Percentiles rank a stretch among this genome's conserved stretches.
phyloP scores from a whole-genome alignment of 2,113 vertebrate species.

The Cebus imitator region DNA sequence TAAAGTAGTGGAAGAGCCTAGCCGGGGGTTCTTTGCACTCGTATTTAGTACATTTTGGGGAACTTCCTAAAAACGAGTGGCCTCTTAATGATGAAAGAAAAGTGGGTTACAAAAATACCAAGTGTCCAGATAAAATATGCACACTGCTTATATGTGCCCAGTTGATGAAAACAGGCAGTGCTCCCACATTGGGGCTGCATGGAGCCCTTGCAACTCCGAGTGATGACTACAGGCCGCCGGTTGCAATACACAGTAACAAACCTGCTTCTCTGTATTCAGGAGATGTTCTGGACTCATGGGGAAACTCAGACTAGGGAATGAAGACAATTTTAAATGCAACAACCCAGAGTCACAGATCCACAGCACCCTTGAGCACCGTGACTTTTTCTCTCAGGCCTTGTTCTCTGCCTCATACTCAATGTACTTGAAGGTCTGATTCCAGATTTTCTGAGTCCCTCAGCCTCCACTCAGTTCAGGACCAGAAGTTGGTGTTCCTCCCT shows the following conservation, averaged over 20 bases:
- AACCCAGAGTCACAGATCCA: no score
- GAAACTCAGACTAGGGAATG: no score
- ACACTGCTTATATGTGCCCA: no score
- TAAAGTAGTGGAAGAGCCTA: no score
- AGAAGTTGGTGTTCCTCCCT: neutral
- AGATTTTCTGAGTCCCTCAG: fast-evolving
- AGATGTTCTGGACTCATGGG: no score
- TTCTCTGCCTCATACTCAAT: neutral
- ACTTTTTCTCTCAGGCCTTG: neutral
- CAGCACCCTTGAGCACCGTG: neutral
- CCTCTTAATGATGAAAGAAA: neutral
- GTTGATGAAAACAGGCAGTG: no score
- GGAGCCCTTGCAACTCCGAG: no score
- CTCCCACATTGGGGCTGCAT: no score
- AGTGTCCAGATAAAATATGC: neutral
- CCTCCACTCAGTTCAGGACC: no score
- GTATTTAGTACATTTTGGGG: no score
- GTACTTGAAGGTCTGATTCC: neutral
- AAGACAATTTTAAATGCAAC: no score
- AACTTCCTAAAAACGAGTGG: neutral
- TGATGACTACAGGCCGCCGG: neutral
- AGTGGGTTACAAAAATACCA: neutral
- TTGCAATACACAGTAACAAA: neutral
- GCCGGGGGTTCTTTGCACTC: no score
- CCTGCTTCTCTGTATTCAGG: neutral